These are phyloP conservation scores for Lophotis ruficrista DNA, from an alignment of 2,113 vertebrate species.

Conservation along the genomic window DNA sequence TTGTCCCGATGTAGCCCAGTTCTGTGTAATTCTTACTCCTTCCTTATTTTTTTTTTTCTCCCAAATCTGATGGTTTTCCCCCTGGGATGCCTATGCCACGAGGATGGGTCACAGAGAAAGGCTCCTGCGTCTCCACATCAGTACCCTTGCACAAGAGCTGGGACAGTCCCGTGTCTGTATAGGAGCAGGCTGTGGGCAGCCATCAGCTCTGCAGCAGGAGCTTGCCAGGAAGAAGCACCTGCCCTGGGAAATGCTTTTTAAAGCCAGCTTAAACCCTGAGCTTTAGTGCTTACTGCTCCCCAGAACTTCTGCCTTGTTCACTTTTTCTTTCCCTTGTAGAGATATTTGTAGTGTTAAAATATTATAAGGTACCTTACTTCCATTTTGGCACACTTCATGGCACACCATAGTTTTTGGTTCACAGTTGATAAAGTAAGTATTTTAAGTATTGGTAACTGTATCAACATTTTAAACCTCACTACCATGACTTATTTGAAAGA, in stretches of 20 bases:
- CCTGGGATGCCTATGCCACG: not conserved
- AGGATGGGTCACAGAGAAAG: not conserved
- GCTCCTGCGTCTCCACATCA: not conserved
- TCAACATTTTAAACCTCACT: not conserved
- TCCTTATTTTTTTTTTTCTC: not conserved
- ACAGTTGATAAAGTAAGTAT: not conserved
- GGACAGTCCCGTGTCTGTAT: not conserved
- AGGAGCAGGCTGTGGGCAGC: not conserved
- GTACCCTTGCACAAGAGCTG: not conserved
- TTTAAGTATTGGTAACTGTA: not conserved
- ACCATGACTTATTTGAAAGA: not conserved
- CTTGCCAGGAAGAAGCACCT: not conserved
- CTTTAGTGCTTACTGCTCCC: not conserved
- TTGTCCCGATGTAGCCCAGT: not conserved
- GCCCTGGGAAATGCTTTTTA: not conserved
- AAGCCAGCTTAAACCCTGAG: not conserved
- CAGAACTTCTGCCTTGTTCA: not conserved
- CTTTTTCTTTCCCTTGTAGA: not conserved
- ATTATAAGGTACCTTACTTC: not conserved
- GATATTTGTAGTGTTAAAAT: not conserved
- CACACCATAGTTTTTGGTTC: not conserved
- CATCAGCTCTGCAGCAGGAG: not conserved
- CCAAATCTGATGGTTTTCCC: not conserved
- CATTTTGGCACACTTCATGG: not conserved
- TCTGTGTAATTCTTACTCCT: not conserved